Evolutionary conservation across 2,888 invertebrate genomes (phyloP).

Genomic region (Vanessa cardui): DNA sequence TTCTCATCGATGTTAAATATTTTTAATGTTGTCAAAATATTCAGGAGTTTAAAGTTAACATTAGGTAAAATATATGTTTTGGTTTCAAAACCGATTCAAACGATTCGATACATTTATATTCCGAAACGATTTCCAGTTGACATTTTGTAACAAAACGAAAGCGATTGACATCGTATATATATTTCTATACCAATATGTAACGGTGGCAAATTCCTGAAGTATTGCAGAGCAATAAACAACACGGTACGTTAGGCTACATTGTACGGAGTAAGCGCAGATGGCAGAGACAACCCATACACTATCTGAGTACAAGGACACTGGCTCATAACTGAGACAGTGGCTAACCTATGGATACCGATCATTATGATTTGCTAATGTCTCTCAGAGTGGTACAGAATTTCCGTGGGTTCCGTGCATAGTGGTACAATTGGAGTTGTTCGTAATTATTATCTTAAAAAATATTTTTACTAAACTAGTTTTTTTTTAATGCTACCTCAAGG

Average conservation of each 20-base stretch:
- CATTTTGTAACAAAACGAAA: conserved; percentile 1
- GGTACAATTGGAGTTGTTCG: neutral
- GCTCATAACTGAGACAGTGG: conserved; percentile 37
- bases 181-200: conserved; percentile 12
- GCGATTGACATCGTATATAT: neutral
- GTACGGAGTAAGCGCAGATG: conserved; percentile 25
- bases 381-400: conserved; percentile 20
- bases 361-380: conserved; percentile 40
- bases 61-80: neutral
- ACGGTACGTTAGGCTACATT: conserved; percentile 16
- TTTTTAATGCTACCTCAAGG: neutral
- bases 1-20: too few relatives aligned
- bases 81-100: neutral
- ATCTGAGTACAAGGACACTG: conserved; percentile 30
- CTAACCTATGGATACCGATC: conserved; percentile 39
- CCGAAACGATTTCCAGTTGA: conserved; percentile 1
- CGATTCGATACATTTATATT: neutral
- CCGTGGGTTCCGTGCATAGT: neutral
- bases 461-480: neutral
- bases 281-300: conserved; percentile 33
- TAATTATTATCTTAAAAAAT: neutral
- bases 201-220: conserved; percentile 25
- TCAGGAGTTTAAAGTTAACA: too few relatives aligned
- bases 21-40: too few relatives aligned
- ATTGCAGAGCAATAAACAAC: conserved; percentile 19